These are phyloP conservation scores for Drosophila sulfurigaster DNA, from an alignment of 1,140 invertebrate species.

Conservation along the genomic window DNA sequence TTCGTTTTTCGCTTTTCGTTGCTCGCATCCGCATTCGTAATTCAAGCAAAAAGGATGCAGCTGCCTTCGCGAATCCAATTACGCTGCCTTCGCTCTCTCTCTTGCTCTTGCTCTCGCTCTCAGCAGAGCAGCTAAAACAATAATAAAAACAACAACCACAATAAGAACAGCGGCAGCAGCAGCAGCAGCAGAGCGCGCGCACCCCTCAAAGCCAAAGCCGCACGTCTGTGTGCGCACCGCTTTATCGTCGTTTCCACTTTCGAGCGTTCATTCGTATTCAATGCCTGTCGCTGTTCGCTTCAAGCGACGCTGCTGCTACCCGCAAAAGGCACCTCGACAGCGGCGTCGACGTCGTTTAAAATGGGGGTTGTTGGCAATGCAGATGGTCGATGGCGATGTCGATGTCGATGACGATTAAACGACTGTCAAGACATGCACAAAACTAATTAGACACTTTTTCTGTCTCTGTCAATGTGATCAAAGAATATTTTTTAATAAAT, in stretches of 20 bases:
- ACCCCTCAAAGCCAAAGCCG: slow-evolving; percentile 15
- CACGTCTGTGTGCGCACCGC: slow-evolving; percentile 58
- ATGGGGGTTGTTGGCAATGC: slow-evolving; percentile 23
- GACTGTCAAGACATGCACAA: not conserved
- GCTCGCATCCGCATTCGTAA: too few relatives aligned
- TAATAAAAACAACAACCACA: not conserved
- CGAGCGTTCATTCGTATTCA: slow-evolving; percentile 61
- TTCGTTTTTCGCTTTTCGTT: too few relatives aligned
- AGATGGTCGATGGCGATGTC: not conserved
- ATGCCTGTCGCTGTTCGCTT: slow-evolving; percentile 50
- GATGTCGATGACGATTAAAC: not conserved
- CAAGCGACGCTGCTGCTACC: slow-evolving; percentile 20
- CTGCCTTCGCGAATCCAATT: slow-evolving; percentile 33
- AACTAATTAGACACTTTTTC: too few relatives aligned
- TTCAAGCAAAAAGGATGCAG: slow-evolving; percentile 49
- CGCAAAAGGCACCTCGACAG: slow-evolving; percentile 1
- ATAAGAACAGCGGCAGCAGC: not conserved
- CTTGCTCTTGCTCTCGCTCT: slow-evolving; percentile 18
- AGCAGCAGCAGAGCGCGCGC: slow-evolving; percentile 31
- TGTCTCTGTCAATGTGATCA: too few relatives aligned
- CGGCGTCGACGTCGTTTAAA: slow-evolving; percentile 36
- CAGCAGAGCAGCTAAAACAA: slow-evolving; percentile 14
- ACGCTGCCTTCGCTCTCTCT: not conserved
- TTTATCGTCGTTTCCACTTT: slow-evolving; percentile 58
- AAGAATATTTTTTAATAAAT: too few relatives aligned